Percentiles rank a stretch among this genome's conserved stretches.
Evolutionary conservation across 2,797 vertebrate genomes (phyloP).

Genomic region (Micropoecilia bifurca): DNA sequence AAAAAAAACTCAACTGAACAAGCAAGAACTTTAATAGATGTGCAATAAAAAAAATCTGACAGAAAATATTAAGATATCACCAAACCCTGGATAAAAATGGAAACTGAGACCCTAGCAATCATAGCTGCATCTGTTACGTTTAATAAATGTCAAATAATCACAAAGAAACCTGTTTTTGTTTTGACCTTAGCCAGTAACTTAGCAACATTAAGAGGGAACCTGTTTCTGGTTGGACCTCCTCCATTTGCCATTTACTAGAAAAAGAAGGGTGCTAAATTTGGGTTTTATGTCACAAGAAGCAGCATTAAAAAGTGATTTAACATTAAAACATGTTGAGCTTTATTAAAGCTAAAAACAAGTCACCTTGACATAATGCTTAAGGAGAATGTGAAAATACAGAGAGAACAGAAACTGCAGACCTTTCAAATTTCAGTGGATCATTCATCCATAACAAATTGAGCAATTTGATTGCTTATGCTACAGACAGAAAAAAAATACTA

Average conservation of each 20-base stretch:
- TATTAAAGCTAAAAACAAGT: not conserved
- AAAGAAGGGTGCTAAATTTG: not conserved
- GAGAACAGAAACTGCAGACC: not conserved
- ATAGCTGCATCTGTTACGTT: not conserved
- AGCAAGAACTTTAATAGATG: not conserved
- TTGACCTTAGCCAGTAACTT: not conserved
- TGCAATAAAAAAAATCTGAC: not conserved
- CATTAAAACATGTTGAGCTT: not conserved
- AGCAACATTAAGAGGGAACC: not conserved
- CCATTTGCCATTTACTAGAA: not conserved
- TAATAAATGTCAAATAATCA: not conserved
- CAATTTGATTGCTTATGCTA: not conserved
- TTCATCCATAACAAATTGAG: slow-evolving; percentile 5
- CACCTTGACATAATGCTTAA: not conserved
- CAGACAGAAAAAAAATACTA: not conserved
- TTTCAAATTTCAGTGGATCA: not conserved
- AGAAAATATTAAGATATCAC: not conserved
- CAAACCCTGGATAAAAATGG: not conserved
- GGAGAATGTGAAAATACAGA: slow-evolving; percentile 5
- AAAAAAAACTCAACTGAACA: not conserved
- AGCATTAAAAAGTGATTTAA: not conserved
- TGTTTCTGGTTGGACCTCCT: not conserved
- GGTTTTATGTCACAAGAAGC: not conserved
- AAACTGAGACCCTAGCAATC: not conserved
- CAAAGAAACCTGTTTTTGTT: not conserved